Percentiles rank a stretch among this genome's conserved stretches.
Evolutionary conservation across 2,888 invertebrate genomes (phyloP).

Genomic region (Arge pagana): DNA sequence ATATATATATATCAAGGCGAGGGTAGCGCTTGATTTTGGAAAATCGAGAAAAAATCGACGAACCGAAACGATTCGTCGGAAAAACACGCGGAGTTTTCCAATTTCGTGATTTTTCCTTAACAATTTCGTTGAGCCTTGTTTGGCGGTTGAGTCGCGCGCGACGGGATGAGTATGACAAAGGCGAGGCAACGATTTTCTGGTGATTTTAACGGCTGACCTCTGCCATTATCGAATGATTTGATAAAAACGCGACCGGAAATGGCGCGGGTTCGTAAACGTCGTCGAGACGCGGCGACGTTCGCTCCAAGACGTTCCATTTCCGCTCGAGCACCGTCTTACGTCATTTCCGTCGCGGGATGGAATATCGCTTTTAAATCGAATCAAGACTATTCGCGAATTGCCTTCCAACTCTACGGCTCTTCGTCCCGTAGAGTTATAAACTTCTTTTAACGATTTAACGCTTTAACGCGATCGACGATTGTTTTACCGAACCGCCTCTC

Average conservation of each 20-base stretch:
- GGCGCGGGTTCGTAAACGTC: slow-evolving; percentile 41
- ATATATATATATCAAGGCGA: no score
- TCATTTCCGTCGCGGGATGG: slow-evolving; percentile 60
- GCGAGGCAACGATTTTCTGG: background rate
- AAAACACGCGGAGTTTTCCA: no score
- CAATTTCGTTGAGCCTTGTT: no score
- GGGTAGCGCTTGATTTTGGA: no score
- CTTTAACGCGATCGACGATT: slow-evolving; percentile 41
- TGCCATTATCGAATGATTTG: slow-evolving; percentile 22
- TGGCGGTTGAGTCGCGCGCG: no score
- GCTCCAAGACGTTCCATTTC: slow-evolving; percentile 55
- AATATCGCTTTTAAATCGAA: slow-evolving; percentile 58
- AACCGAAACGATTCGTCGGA: no score
- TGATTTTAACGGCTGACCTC: slow-evolving; percentile 11
- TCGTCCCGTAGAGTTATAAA: slow-evolving; percentile 14
- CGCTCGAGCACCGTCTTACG: slow-evolving; percentile 53
- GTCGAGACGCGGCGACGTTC: slow-evolving; percentile 35
- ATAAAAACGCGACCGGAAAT: slow-evolving; percentile 42
- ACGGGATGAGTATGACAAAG: no score
- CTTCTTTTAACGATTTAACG: slow-evolving; percentile 26
- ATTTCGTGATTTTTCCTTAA: no score
- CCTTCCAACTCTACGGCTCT: slow-evolving; percentile 27
- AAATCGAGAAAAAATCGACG: no score
- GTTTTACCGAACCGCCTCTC: slow-evolving; percentile 26
- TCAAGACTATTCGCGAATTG: slow-evolving; percentile 57